Evolutionary conservation across 2,113 vertebrate species (phyloP).

Genomic region (Athene cunicularia): DNA sequence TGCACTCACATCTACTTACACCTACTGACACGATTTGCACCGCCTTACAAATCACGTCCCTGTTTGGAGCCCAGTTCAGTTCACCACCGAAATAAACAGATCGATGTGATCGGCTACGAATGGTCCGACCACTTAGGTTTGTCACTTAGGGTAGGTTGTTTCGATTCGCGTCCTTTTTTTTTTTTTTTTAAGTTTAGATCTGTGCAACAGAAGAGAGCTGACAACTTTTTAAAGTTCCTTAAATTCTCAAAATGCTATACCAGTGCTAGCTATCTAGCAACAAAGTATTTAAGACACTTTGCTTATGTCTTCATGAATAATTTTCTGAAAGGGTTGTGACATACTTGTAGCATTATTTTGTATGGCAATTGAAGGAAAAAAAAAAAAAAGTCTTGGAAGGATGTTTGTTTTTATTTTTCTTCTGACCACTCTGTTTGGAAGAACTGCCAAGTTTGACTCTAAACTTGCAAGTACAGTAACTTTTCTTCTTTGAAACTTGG

Average conservation of each 20-base stretch:
- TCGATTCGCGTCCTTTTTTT: background rate
- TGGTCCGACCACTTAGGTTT: rapidly evolving
- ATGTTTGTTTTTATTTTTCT: constrained; percentile 77
- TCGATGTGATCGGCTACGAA: background rate
- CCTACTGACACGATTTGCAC: background rate
- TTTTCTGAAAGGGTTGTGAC: constrained; percentile 64
- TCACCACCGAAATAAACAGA: background rate
- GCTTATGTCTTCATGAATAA: constrained; percentile 49
- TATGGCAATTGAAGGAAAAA: constrained; percentile 67
- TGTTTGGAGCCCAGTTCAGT: background rate
- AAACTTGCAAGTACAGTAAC: constrained; percentile 77
- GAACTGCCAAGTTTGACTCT: constrained; percentile 78
- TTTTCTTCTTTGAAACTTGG: constrained; percentile 75
- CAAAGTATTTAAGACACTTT: background rate
- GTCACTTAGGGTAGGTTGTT: background rate
- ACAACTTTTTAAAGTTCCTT: constrained; percentile 18
- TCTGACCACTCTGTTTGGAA: constrained; percentile 77
- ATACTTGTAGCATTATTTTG: constrained; percentile 69
- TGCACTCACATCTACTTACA: background rate
- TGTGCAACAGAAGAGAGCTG: background rate
- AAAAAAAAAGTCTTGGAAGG: constrained; percentile 73
- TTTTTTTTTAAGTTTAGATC: background rate
- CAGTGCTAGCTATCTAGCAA: background rate
- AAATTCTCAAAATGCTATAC: constrained; percentile 1
- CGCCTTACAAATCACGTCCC: constrained; percentile 8